Percentiles rank a stretch among this genome's conserved stretches.
These are phyloP conservation scores for Agelas oroides DNA, from an alignment of 37 sponge, comb jelly and placozoan species.

Conservation along the genomic window DNA sequence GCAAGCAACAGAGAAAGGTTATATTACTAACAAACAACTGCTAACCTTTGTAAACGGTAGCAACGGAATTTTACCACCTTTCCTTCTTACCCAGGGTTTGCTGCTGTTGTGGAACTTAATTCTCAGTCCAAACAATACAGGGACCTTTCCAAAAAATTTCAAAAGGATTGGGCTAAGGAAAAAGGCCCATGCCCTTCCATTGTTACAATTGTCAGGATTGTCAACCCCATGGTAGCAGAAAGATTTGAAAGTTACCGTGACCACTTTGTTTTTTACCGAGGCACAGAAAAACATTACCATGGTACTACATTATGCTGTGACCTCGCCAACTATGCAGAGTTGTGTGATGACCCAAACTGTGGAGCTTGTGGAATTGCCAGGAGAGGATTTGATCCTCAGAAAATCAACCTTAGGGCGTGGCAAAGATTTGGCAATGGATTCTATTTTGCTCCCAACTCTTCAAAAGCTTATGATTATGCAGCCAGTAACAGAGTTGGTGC, in stretches of 20 bases:
- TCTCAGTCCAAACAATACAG: not conserved
- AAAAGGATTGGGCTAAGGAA: not conserved
- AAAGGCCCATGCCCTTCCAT: not conserved
- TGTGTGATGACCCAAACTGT: slow-evolving; percentile 47
- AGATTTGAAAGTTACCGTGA: not conserved
- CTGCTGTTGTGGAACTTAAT: too few relatives aligned
- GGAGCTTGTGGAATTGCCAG: slow-evolving; percentile 61
- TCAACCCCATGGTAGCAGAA: not conserved
- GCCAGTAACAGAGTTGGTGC: not conserved
- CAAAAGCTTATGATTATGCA: slow-evolving; percentile 71
- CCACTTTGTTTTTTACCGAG: not conserved
- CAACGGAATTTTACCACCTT: too few relatives aligned
- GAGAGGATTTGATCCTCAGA: slow-evolving; percentile 42
- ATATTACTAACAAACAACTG: not conserved
- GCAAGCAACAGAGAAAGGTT: not conserved
- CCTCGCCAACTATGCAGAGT: slow-evolving; percentile 15
- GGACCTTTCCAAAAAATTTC: not conserved
- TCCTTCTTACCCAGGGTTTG: too few relatives aligned
- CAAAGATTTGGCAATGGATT: slow-evolving; percentile 66
- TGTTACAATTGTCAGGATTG: not conserved
- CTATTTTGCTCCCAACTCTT: slow-evolving; percentile 78
- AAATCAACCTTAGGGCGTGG: slow-evolving; percentile 24
- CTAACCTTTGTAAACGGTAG: too few relatives aligned
- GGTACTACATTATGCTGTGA: slow-evolving; percentile 72
- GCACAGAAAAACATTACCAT: slow-evolving; percentile 51